Evolutionary conservation across 2,113 vertebrate genomes (phyloP).

Genomic region (Gambusia affinis): DNA sequence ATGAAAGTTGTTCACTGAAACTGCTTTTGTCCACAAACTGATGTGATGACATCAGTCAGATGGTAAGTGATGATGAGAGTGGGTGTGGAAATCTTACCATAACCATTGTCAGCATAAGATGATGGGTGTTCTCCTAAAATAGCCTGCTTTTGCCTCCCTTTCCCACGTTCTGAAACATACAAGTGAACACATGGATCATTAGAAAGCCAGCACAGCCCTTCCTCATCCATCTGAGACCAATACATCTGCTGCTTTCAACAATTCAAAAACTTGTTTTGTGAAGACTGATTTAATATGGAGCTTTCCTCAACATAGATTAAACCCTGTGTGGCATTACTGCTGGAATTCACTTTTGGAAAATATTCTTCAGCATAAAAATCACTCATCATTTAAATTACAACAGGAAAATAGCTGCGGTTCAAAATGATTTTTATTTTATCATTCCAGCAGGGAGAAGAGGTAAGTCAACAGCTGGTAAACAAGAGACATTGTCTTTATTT

Average conservation of each 20-base stretch:
- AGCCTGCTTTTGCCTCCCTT: constrained; percentile 93
- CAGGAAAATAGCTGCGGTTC: too few relatives aligned
- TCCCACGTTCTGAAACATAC: constrained; percentile 88
- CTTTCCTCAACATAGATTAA: too few relatives aligned
- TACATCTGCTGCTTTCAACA: constrained; percentile 5
- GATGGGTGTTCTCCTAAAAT: constrained; percentile 97
- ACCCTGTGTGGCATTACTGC: too few relatives aligned
- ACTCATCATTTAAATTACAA: too few relatives aligned
- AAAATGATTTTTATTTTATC: too few relatives aligned
- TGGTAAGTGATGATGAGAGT: background rate
- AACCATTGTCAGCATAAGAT: constrained; percentile 82
- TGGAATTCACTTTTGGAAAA: too few relatives aligned
- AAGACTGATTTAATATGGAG: too few relatives aligned
- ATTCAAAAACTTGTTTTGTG: background rate
- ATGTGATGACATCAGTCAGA: background rate
- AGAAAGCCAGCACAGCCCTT: background rate
- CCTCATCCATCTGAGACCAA: background rate
- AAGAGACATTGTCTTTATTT: too few relatives aligned
- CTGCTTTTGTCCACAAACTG: too few relatives aligned
- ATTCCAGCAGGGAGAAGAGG: too few relatives aligned
- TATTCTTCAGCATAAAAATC: too few relatives aligned
- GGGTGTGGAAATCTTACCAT: constrained; percentile 83
- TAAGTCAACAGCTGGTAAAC: too few relatives aligned
- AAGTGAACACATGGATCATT: constrained; percentile 10
- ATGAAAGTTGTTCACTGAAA: background rate